phyloP scores from a whole-genome alignment of 2,113 vertebrate genomes.

The Hyla sarda region DNA sequence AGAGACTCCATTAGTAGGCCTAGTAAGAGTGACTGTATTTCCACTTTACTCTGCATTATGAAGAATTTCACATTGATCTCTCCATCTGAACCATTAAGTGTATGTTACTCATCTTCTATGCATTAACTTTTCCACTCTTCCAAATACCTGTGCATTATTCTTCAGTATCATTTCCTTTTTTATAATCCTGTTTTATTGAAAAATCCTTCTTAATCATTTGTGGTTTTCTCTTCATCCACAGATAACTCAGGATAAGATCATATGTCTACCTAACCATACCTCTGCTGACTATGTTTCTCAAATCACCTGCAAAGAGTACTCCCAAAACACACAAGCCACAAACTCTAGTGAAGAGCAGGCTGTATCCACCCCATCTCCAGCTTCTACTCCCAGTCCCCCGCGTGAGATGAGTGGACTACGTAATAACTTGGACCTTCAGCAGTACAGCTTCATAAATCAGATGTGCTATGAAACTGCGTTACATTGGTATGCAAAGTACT shows the following conservation, averaged over 20 bases:
- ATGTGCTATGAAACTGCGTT: constrained; percentile 88
- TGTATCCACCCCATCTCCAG: constrained; percentile 52
- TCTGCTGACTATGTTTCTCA: constrained; percentile 66
- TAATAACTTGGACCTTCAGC: constrained; percentile 87
- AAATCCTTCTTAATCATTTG: not conserved
- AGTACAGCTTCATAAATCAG: constrained; percentile 87
- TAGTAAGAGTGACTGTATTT: not conserved
- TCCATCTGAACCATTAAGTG: not conserved
- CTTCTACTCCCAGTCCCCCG: constrained; percentile 60
- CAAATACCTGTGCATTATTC: not conserved
- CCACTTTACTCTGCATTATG: constrained; percentile 2
- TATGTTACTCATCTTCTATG: not conserved
- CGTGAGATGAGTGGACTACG: constrained; percentile 77
- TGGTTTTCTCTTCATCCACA: constrained; percentile 60
- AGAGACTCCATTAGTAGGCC: not conserved
- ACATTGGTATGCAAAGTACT: constrained; percentile 92
- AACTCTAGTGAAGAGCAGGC: constrained; percentile 45
- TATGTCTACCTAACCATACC: constrained; percentile 83
- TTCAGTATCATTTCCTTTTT: not conserved
- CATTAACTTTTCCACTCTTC: not conserved
- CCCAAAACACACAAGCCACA: constrained; percentile 62
- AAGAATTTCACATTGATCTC: not conserved
- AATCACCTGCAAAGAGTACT: constrained; percentile 76
- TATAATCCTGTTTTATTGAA: no score
- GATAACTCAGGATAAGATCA: constrained; percentile 91